These are phyloP conservation scores for Dryas iulia DNA, from an alignment of 1,140 invertebrate genomes.

Conservation along the genomic window DNA sequence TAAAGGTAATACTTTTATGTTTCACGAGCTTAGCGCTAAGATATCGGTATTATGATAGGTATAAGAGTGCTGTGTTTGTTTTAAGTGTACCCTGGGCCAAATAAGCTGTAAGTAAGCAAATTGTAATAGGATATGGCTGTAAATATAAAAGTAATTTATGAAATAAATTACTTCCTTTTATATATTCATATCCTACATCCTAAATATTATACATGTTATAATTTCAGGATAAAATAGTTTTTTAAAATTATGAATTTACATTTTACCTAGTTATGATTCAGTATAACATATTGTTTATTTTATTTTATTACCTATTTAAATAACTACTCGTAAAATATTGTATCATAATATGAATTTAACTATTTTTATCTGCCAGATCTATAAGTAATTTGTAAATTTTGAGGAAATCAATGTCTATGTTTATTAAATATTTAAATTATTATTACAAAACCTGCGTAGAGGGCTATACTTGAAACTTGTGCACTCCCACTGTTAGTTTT, in stretches of 20 bases:
- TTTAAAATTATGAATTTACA: too few relatives aligned
- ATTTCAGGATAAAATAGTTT: too few relatives aligned
- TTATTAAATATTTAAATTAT: not conserved
- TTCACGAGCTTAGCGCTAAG: constrained; percentile 47
- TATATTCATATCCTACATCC: too few relatives aligned
- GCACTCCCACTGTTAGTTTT: constrained; percentile 67
- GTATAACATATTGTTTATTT: too few relatives aligned
- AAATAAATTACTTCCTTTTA: too few relatives aligned
- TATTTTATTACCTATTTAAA: too few relatives aligned
- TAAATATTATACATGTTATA: too few relatives aligned
- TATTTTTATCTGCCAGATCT: not conserved
- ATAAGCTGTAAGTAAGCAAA: constrained; percentile 1
- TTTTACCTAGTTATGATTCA: too few relatives aligned
- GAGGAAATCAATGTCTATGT: not conserved
- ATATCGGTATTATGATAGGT: constrained; percentile 49
- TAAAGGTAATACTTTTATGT: constrained; percentile 60
- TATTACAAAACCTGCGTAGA: constrained; percentile 31
- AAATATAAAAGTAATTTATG: not conserved
- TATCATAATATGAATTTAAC: too few relatives aligned
- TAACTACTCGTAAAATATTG: too few relatives aligned
- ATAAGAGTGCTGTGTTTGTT: constrained; percentile 56
- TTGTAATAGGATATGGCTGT: not conserved
- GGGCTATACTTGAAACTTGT: constrained; percentile 44
- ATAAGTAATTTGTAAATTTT: not conserved
- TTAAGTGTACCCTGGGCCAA: constrained; percentile 41